These are phyloP conservation scores for Eufriesea mexicana DNA, from an alignment of 1,140 invertebrate genomes.

Conservation along the genomic window DNA sequence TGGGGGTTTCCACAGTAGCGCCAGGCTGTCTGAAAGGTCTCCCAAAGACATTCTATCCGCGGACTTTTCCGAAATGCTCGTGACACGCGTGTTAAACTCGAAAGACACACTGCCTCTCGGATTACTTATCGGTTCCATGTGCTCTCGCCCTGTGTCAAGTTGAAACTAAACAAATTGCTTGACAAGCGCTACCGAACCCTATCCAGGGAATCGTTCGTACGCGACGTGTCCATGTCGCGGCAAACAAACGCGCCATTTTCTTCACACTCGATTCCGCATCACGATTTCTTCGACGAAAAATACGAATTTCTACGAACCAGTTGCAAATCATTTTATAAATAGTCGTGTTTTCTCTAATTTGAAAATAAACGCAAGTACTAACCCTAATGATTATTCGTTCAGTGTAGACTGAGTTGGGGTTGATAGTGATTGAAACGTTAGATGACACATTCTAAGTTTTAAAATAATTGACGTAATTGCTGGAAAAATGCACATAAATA, in stretches of 20 bases:
- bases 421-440: too few relatives aligned
- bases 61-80: slow-evolving; percentile 53
- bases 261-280: neutral
- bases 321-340: neutral
- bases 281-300: neutral
- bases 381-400: too few relatives aligned
- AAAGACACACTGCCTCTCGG: slow-evolving; percentile 61
- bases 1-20: slow-evolving; percentile 42
- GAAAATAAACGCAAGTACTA: too few relatives aligned
- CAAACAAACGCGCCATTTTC: slow-evolving; percentile 49
- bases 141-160: slow-evolving; percentile 69
- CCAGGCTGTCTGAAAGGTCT: slow-evolving; percentile 48
- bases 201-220: slow-evolving; percentile 33
- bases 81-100: slow-evolving; percentile 52
- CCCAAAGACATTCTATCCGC: slow-evolving; percentile 34
- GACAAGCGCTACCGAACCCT: slow-evolving; percentile 61
- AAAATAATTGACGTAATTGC: too few relatives aligned
- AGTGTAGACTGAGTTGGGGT: too few relatives aligned
- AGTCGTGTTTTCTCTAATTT: neutral
- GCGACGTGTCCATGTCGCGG: slow-evolving; percentile 17
- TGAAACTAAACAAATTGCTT: slow-evolving; percentile 78
- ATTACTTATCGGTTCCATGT: slow-evolving; percentile 75
- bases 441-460: too few relatives aligned
- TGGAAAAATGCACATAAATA: too few relatives aligned
- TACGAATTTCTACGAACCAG: neutral